A percentile compares a stretch with the other conserved stretches of the same genome.
Conservation (phyloP, 1,140 invertebrate genomes). For the Formica selysi region DNA sequence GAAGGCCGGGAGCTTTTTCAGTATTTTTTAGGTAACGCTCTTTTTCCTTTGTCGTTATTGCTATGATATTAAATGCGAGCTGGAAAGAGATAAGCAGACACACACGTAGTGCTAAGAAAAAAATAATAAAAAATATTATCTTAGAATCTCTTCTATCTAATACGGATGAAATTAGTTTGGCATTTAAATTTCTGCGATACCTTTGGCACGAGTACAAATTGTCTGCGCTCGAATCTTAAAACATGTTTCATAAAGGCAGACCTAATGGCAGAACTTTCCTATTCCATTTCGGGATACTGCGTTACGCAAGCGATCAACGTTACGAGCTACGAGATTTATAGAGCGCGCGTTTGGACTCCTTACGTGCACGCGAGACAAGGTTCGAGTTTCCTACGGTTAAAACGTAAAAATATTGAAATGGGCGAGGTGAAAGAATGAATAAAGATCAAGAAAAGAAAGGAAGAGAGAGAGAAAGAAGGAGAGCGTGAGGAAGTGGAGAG, state of each 20-base stretch:
- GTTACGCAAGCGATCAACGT: slow-evolving; percentile 58
- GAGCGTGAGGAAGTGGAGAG: slow-evolving; percentile 45
- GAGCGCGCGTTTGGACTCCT: slow-evolving; percentile 56
- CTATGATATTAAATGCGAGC: slow-evolving; percentile 12
- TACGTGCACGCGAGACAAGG: slow-evolving; percentile 34
- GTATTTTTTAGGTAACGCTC: slow-evolving; percentile 25
- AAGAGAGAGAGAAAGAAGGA: slow-evolving; percentile 58
- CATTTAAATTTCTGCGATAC: not conserved
- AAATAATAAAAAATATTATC: not conserved
- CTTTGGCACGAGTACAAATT: not conserved
- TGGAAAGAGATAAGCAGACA: not conserved
- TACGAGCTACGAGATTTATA: slow-evolving; percentile 67
- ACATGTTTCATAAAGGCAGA: slow-evolving; percentile 10
- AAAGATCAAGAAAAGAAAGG: slow-evolving; percentile 79
- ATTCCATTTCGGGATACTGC: slow-evolving; percentile 14
- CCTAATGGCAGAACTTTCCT: slow-evolving; percentile 6
- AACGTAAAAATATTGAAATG: slow-evolving; percentile 86
- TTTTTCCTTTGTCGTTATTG: not conserved
- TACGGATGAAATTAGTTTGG: not conserved
- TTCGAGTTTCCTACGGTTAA: slow-evolving; percentile 80
- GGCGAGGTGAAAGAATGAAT: slow-evolving; percentile 85
- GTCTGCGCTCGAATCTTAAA: not conserved
- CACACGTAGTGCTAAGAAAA: not conserved
- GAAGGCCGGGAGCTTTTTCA: slow-evolving; percentile 26
- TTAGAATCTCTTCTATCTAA: not conserved